phyloP scores from a whole-genome alignment of 2,888 invertebrate species.

The Leptopilina myrica region DNA sequence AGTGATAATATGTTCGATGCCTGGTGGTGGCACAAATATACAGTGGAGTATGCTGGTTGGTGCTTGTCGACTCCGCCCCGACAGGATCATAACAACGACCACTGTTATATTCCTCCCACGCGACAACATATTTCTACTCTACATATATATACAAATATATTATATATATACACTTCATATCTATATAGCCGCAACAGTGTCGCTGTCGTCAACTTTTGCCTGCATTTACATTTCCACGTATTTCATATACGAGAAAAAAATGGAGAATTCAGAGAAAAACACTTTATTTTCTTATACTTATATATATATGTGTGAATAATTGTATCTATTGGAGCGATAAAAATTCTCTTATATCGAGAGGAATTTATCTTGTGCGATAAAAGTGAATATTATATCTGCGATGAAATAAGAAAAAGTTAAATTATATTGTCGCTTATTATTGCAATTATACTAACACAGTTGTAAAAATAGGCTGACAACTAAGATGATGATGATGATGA shows the following conservation, averaged over 20 bases:
- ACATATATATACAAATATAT: constrained; percentile 13
- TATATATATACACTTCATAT: constrained; percentile 37
- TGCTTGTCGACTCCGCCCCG: constrained; percentile 70
- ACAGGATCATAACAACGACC: constrained; percentile 68
- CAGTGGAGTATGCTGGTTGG: constrained; percentile 69
- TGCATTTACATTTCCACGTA: constrained; percentile 21
- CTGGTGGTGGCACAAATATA: constrained; percentile 68
- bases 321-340: constrained; percentile 6
- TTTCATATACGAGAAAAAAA: neutral
- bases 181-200: neutral
- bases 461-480: neutral
- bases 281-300: neutral
- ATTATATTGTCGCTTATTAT: neutral
- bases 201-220: neutral
- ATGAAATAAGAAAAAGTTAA: neutral
- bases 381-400: neutral
- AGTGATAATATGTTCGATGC: constrained; percentile 65
- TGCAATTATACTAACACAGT: neutral
- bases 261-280: constrained; percentile 8
- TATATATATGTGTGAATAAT: neutral
- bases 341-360: neutral
- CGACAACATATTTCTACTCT: constrained; percentile 54
- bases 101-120: constrained; percentile 72
- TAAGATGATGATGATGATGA: neutral
- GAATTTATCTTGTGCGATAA: neutral